Evolutionary conservation across 2,888 invertebrate species (phyloP), one percentile per base, ranked within the genome.

Genomic region (Epirrita christyi): DNA sequence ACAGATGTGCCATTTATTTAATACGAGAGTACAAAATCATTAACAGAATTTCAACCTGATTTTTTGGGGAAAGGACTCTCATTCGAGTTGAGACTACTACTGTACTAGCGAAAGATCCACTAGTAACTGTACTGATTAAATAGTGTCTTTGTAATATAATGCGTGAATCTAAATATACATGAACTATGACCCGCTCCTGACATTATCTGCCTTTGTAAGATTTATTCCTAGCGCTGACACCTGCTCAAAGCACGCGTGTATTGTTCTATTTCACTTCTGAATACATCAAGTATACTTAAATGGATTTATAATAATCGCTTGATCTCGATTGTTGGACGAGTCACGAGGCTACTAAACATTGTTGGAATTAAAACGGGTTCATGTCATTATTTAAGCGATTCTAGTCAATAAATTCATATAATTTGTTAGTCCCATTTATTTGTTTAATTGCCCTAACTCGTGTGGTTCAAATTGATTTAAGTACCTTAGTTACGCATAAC

Each of bases 311-410:
- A 81, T 78, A 71, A 80, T 77, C 70, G 57, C 54, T 63, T 53
- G 66, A 72, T 80, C 71, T 72, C 68, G 64, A 80, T 76, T 71
- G 68, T 73, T 73, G 66, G 73, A 73, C 75, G 58, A 79, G 79
- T 80, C 81, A 81, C 82, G 81, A 83, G 72, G 71, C 68, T 72
- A 71, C 68, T 72, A 64, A 59, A 49, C 67, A 67, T 73, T 71
- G 69, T 48, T 42, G 32, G 15, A 21, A 52, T 43, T 13, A 28
- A 61, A 47, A 64, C 45, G 27, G 54, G 49, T 47, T 55, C 38
- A 43, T 34, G 8, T 14, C 15, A 45, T 50, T 37, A 46, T 47
- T 51, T 46, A 37, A 29, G 3, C n/a, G 29, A 51, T 21, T 53
- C 13, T 37, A 32, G 29, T 46, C 41, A 28, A 45, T 56, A 51